Base-by-base conservation (phyloP, 2,888 invertebrate species). In the Carpatolechia fugitivella region DNA sequence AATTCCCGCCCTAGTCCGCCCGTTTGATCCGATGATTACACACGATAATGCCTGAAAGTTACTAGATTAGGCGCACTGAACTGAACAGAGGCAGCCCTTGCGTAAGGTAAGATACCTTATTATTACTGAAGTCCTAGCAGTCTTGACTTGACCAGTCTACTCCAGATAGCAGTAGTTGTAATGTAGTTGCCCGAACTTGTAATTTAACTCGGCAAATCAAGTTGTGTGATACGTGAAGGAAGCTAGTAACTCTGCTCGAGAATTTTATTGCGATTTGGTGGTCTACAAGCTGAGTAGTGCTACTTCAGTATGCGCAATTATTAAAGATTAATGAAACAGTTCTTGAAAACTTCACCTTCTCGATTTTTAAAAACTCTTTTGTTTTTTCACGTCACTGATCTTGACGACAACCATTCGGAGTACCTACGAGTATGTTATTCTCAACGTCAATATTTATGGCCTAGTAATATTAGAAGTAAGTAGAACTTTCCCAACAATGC, bases 1-100 rank as follows among this genome's bases (percentile, higher is more conserved):
- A 24, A 44, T 24, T 29, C 44, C 16, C 5, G 10, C 38, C 18
- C 38, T 44, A 18, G 8, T 18, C 40, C 40, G 18, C 18, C 58
- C 52, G 54, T 65, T 60, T 58, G 65, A 66, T 65, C 60, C 60
- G 52, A 57, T 60, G 64, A 68, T 68, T 62, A 67, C 56, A 63
- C 60, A 59, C 53, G 59, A 56, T 63, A 72, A 70, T 66, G 69
- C 65, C 64, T 66, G 59, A 69, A 68, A 68, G 65, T 68, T 67
- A 66, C 61, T 63, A 66, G 66, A 74, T 69, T 65, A 70, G 58
- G 57, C 58, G 10, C 51, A 38, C 60, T 57, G 68, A 67, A 64
- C 53, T 61, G 56, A 59, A n/a, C n/a, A n/a, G n/a, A n/a, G n/a
- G n/a, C n/a, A n/a, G n/a, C 63, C 63, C 61, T 62, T 61, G 54